A percentile compares a stretch with the other conserved stretches of the same genome.
These are phyloP conservation scores for Gobio occitaniae DNA, from an alignment of 2,797 vertebrate genomes.

Conservation along the genomic window DNA sequence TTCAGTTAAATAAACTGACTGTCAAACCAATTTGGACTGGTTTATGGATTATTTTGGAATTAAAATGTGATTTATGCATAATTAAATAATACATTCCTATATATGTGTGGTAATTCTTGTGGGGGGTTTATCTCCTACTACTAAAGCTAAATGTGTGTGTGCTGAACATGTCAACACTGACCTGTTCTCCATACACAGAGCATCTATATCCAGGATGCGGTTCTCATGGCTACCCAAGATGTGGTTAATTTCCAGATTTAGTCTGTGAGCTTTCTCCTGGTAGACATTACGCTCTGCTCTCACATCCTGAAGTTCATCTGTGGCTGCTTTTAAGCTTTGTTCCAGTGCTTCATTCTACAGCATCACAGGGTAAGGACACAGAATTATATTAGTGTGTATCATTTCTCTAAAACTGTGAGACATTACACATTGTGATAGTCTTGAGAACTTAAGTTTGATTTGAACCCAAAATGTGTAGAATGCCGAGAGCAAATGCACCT, in stretches of 20 bases:
- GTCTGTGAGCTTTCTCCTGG: constrained; percentile 84
- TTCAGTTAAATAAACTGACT: not conserved
- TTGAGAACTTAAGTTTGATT: not conserved
- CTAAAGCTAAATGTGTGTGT: not conserved
- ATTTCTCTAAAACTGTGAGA: not conserved
- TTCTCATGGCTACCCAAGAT: constrained; percentile 83
- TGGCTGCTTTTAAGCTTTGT: constrained; percentile 79
- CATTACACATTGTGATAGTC: not conserved
- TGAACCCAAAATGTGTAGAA: not conserved
- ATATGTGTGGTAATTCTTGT: not conserved
- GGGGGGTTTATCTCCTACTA: not conserved
- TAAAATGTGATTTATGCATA: no score
- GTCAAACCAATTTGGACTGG: not conserved
- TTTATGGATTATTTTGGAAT: not conserved
- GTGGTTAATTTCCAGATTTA: constrained; percentile 86
- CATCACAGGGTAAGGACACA: not conserved
- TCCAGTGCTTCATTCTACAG: constrained; percentile 82
- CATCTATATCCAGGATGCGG: constrained; percentile 85
- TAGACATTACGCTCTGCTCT: constrained; percentile 83
- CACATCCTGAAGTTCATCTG: constrained; percentile 85
- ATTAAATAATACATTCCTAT: not conserved
- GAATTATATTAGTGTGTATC: not conserved
- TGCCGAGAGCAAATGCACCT: constrained; percentile 67
- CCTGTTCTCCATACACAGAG: constrained; percentile 89
- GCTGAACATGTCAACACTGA: constrained; percentile 49